Evolutionary conservation across 2,797 vertebrate genomes (phyloP).

Genomic region (Parambassis ranga): DNA sequence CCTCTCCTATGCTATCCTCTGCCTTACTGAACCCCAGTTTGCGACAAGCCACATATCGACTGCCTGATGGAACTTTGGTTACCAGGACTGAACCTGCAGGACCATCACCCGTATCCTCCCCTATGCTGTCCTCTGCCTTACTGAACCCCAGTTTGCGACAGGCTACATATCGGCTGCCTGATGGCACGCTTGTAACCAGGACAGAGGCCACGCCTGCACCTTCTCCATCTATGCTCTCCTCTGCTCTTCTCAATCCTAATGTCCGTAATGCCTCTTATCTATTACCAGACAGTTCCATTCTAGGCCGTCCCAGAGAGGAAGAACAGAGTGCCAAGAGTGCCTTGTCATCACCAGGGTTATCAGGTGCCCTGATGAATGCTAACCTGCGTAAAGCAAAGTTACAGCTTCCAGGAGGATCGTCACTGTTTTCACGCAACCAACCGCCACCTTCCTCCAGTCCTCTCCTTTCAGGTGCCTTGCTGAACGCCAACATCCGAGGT

Average conservation of each 20-base stretch:
- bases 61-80: slow-evolving; percentile 75
- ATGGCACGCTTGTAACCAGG: no score
- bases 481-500: slow-evolving; percentile 68
- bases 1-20: slow-evolving; percentile 69
- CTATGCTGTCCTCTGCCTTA: slow-evolving; percentile 71
- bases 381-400: slow-evolving; percentile 72
- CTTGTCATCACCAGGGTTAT: slow-evolving; percentile 56
- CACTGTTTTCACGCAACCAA: slow-evolving; percentile 67
- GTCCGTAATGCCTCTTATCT: slow-evolving; percentile 71
- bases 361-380: slow-evolving; percentile 71
- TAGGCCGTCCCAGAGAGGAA: slow-evolving; percentile 42
- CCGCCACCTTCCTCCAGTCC: slow-evolving; percentile 56
- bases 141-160: slow-evolving; percentile 68
- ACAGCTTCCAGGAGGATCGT: slow-evolving; percentile 75
- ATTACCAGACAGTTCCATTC: slow-evolving; percentile 70
- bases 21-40: slow-evolving; percentile 72
- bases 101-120: slow-evolving; percentile 44
- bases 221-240: slow-evolving; percentile 61
- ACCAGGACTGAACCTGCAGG: slow-evolving; percentile 68
- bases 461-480: slow-evolving; percentile 74
- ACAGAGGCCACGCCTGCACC: no score
- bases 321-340: slow-evolving; percentile 28
- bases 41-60: slow-evolving; percentile 73
- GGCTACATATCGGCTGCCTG: slow-evolving; percentile 71
- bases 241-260: slow-evolving; percentile 68